phyloP scores from a whole-genome alignment of 2,888 invertebrate genomes.

The Hyposoter dolosus region DNA sequence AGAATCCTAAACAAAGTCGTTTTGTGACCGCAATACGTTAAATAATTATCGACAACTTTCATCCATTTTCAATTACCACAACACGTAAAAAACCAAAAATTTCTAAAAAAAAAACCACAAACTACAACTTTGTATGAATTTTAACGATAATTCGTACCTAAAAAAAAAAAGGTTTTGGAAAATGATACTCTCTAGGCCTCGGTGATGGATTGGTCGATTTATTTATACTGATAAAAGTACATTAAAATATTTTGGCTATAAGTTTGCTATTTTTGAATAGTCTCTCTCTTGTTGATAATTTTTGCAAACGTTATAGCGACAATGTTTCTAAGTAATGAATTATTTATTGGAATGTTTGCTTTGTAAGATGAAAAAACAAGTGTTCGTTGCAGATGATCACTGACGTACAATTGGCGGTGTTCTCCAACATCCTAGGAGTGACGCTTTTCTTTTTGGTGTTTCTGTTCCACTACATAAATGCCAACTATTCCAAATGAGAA shows the following conservation, averaged over 20 bases:
- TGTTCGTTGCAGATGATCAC: constrained; percentile 92
- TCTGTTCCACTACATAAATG: constrained; percentile 97
- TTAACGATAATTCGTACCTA: not conserved
- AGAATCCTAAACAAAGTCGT: too few relatives aligned
- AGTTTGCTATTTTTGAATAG: not conserved
- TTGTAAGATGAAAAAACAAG: not conserved
- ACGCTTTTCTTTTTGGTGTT: constrained; percentile 97
- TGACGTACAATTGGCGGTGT: constrained; percentile 97
- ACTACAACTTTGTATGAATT: too few relatives aligned
- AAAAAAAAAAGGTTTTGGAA: not conserved
- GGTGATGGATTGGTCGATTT: not conserved
- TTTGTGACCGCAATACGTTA: too few relatives aligned
- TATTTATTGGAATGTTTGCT: not conserved
- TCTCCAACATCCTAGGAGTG: constrained; percentile 97
- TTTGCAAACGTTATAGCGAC: not conserved
- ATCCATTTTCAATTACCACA: too few relatives aligned
- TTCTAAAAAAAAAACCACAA: not conserved
- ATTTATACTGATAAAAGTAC: not conserved
- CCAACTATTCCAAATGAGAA: constrained; percentile 89
- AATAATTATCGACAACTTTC: not conserved
- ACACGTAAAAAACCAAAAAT: not conserved
- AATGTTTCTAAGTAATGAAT: not conserved
- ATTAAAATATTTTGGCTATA: not conserved
- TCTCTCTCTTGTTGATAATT: not conserved
- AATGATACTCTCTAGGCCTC: too few relatives aligned